Evolutionary conservation across 1,140 invertebrate genomes (phyloP).

Genomic region (Euwallacea similis): DNA sequence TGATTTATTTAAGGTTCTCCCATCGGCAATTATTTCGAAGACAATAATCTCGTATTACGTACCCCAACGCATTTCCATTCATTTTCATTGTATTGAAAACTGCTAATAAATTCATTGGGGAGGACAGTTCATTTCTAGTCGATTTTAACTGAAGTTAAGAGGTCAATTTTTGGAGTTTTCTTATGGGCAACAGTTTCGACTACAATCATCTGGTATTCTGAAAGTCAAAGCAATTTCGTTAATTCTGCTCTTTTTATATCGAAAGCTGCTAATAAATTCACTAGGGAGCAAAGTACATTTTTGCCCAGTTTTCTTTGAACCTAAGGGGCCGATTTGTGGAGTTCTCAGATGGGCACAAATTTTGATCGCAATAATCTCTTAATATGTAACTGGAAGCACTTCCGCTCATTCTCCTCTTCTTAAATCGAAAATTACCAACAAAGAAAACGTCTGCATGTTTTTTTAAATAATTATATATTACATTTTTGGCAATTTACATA

Average conservation of each 20-base stretch:
- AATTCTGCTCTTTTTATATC: no score
- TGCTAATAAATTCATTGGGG: background rate
- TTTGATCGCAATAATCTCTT: background rate
- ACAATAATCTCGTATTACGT: no score
- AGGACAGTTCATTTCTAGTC: background rate
- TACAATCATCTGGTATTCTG: no score
- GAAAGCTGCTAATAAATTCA: background rate
- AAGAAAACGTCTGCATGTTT: slow-evolving; percentile 9
- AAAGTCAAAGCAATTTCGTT: no score
- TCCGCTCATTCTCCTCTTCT: background rate
- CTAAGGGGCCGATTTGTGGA: background rate
- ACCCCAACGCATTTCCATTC: no score
- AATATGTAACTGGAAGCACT: background rate
- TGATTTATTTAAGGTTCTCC: background rate
- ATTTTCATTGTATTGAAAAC: no score
- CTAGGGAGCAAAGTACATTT: background rate
- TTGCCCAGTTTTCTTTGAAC: background rate
- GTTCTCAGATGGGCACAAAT: background rate
- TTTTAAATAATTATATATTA: slow-evolving; percentile 32
- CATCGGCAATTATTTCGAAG: no score
- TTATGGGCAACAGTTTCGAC: no score
- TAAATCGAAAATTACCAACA: background rate
- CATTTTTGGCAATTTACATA: slow-evolving; percentile 33
- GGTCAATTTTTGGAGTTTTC: background rate
- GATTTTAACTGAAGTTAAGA: background rate